These are phyloP conservation scores for Uria aalge DNA, from an alignment of 2,113 vertebrate species.

Conservation along the genomic window DNA sequence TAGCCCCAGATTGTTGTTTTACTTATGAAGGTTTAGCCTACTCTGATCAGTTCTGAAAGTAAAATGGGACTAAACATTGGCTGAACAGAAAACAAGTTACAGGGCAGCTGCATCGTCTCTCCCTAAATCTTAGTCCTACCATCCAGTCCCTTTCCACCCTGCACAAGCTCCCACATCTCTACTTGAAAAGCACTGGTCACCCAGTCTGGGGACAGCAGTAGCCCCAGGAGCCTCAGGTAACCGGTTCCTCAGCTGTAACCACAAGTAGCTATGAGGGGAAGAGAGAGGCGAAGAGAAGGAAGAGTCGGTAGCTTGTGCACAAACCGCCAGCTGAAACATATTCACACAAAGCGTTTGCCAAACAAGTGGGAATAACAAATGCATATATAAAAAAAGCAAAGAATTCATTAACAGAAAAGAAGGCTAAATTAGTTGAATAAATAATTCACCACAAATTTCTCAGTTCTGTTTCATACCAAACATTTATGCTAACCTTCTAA, in stretches of 20 bases:
- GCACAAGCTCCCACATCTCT: background rate
- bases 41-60: background rate
- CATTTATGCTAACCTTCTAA: conserved; percentile 15
- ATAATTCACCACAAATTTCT: conserved; percentile 47
- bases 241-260: background rate
- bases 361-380: conserved; percentile 35
- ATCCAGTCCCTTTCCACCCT: background rate
- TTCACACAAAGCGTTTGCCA: background rate
- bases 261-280: background rate
- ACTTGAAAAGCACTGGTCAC: background rate
- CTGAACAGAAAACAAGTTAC: background rate
- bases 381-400: background rate
- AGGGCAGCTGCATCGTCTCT: background rate
- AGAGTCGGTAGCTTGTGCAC: background rate
- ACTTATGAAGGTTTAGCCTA: background rate
- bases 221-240: background rate
- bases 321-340: background rate
- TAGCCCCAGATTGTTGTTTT: background rate
- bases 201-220: background rate
- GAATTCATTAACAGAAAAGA: conserved; percentile 12
- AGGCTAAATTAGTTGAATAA: conserved; percentile 40
- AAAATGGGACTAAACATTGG: background rate
- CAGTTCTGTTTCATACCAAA: conserved; percentile 18
- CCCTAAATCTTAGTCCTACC: background rate
- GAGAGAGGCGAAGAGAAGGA: background rate